Conservation (phyloP, 2,797 vertebrate genomes). For the Picus viridis region DNA sequence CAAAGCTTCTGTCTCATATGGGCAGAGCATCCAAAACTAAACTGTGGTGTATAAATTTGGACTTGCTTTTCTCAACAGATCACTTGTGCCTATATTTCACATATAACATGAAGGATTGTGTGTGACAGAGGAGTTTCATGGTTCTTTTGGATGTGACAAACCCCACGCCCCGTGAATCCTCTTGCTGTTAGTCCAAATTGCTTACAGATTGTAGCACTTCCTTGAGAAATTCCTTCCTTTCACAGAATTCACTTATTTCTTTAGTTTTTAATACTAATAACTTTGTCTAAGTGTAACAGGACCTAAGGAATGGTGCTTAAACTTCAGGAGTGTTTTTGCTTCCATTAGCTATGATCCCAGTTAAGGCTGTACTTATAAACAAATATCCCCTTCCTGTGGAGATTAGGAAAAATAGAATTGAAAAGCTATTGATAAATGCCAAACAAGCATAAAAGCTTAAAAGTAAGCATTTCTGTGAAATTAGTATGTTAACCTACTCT, state of each 20-base stretch:
- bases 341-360: neutral
- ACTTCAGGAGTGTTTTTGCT: neutral
- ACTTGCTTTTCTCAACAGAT: neutral
- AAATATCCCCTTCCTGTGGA: neutral
- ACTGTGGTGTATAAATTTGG: neutral
- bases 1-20: accelerated
- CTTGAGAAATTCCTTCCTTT: neutral
- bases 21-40: neutral
- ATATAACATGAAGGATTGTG: accelerated
- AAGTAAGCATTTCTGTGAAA: neutral
- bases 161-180: neutral
- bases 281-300: neutral
- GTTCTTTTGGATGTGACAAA: neutral
- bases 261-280: neutral
- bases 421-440: neutral
- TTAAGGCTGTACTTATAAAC: neutral
- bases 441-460: neutral
- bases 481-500: neutral
- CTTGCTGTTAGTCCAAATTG: neutral
- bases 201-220: neutral
- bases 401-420: neutral
- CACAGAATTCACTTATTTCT: neutral
- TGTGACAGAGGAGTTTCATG: neutral
- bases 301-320: neutral
- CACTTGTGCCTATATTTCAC: neutral